A percentile compares a stretch with the other conserved stretches of the same genome.
phyloP scores from a whole-genome alignment of 2,797 vertebrate genomes.

The Coendou prehensilis region DNA sequence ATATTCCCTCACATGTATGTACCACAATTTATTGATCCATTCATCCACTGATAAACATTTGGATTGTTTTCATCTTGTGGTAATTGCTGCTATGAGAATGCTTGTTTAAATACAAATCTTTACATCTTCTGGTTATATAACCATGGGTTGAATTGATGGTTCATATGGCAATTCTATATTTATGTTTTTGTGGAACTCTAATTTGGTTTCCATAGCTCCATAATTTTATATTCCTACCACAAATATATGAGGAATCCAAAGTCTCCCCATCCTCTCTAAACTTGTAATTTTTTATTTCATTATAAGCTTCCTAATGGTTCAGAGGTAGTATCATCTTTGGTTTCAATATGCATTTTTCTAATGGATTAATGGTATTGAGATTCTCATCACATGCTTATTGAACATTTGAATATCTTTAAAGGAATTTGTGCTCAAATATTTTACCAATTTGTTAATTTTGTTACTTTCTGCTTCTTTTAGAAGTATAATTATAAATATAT shows the following conservation, averaged over 20 bases:
- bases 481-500: not conserved
- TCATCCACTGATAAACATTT: not conserved
- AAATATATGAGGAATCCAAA: not conserved
- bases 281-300: not conserved
- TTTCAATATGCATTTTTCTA: not conserved
- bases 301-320: no score
- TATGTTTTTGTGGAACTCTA: not conserved
- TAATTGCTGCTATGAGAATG: not conserved
- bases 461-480: not conserved
- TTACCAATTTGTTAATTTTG: not conserved
- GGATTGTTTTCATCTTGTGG: not conserved
- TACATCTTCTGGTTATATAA: not conserved
- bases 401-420: not conserved
- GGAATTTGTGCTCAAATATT: not conserved
- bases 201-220: no score
- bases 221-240: not conserved
- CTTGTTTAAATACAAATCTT: not conserved
- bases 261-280: not conserved
- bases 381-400: not conserved
- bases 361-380: not conserved
- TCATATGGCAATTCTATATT: not conserved
- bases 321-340: not conserved
- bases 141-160: not conserved
- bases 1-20: not conserved
- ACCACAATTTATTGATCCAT: not conserved